Percentiles rank a stretch among this genome's conserved stretches.
These are phyloP conservation scores for Himalopsyche anomala DNA, from an alignment of 2,888 invertebrate species.

Conservation along the genomic window DNA sequence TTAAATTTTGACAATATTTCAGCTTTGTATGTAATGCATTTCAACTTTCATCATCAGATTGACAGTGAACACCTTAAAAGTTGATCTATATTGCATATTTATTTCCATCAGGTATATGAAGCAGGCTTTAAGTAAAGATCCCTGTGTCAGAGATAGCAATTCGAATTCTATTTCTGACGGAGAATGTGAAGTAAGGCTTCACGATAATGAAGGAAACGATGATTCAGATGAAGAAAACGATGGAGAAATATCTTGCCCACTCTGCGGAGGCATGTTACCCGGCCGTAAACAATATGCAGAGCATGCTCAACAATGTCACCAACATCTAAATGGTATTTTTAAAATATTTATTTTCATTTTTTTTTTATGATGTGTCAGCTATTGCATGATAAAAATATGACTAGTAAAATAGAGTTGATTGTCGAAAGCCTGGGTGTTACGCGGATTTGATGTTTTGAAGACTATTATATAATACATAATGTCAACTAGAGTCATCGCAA, in stretches of 20 bases:
- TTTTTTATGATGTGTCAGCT: not conserved
- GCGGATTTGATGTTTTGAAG: too few species aligned
- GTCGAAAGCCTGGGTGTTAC: too few species aligned
- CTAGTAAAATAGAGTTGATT: too few species aligned
- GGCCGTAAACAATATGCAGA: constrained; percentile 57
- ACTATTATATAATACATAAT: too few species aligned
- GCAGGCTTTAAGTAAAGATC: constrained; percentile 48
- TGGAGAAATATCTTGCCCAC: constrained; percentile 56
- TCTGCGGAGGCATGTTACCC: constrained; percentile 58
- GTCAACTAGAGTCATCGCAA: too few species aligned
- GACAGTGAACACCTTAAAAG: too few species aligned
- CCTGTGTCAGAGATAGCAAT: constrained; percentile 46
- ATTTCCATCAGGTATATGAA: constrained; percentile 54
- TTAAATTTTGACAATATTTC: too few species aligned
- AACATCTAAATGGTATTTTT: constrained; percentile 63
- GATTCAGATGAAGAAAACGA: not conserved
- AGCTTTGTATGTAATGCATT: too few species aligned
- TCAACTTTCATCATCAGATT: too few species aligned
- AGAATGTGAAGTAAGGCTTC: constrained; percentile 30
- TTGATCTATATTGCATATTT: not conserved
- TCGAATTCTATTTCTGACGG: constrained; percentile 11
- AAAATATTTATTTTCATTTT: not conserved
- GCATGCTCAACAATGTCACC: constrained; percentile 62
- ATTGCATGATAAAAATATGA: too few species aligned
- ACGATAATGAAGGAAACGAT: constrained; percentile 19